Conservation (phyloP, 2,113 vertebrate species). For the Pseudois nayaur region DNA sequence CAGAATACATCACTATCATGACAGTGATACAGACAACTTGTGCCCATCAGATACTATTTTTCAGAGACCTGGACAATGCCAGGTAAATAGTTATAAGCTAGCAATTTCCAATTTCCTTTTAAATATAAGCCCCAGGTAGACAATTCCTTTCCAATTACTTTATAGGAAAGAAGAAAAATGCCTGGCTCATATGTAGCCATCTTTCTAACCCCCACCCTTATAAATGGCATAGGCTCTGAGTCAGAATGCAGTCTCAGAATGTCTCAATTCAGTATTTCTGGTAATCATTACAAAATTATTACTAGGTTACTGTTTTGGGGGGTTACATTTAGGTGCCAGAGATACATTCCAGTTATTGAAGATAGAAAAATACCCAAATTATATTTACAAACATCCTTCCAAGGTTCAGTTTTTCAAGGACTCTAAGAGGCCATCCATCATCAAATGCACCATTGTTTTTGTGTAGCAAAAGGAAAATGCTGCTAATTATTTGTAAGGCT, state of each 20-base stretch:
- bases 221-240: neutral
- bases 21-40: neutral
- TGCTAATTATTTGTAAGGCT: neutral
- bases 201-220: neutral
- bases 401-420: neutral
- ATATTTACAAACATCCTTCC: constrained; percentile 20
- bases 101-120: constrained; percentile 12
- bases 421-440: neutral
- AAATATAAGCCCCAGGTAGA: neutral
- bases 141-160: constrained; percentile 13
- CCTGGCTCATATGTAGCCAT: neutral
- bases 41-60: constrained; percentile 28
- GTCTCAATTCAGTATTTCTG: neutral
- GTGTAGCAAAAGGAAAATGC: neutral
- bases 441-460: neutral
- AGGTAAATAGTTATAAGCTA: neutral
- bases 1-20: constrained; percentile 10
- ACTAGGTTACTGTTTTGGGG: neutral
- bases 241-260: neutral
- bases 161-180: neutral
- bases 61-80: neutral
- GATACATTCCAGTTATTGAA: neutral
- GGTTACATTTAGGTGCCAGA: neutral
- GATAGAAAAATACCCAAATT: neutral
- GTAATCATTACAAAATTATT: constrained; percentile 38